Percentiles rank a stretch among this genome's conserved stretches.
phyloP scores from a whole-genome alignment of 2,888 invertebrate species.

The Molanna angustata region DNA sequence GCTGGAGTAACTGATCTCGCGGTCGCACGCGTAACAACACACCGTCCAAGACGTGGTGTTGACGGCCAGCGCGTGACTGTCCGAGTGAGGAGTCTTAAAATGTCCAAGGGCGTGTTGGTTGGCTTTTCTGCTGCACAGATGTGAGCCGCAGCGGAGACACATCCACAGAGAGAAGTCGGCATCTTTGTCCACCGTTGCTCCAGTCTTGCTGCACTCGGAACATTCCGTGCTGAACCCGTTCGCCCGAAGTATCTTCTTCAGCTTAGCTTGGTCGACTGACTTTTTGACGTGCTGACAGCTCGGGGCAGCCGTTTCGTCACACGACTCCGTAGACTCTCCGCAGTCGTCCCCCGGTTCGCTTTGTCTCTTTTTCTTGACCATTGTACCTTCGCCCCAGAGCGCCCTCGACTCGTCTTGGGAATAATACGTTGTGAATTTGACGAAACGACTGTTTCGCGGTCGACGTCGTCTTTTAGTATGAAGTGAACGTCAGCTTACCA shows the following conservation, averaged over 20 bases:
- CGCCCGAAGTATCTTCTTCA: slow-evolving; percentile 57
- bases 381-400: slow-evolving; percentile 36
- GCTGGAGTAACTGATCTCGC: slow-evolving; percentile 59
- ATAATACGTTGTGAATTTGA: no score
- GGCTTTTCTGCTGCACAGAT: slow-evolving; percentile 67
- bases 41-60: slow-evolving; percentile 70
- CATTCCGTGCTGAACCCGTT: slow-evolving; percentile 58
- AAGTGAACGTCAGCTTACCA: slow-evolving; percentile 14
- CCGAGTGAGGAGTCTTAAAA: slow-evolving; percentile 70
- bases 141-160: slow-evolving; percentile 78
- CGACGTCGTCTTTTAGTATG: no score
- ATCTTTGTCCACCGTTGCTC: slow-evolving; percentile 40
- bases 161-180: slow-evolving; percentile 57
- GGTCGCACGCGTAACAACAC: slow-evolving; percentile 79
- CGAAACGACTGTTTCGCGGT: background rate
- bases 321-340: slow-evolving; percentile 69
- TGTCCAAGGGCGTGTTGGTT: slow-evolving; percentile 74
- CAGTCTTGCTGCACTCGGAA: slow-evolving; percentile 56
- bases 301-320: slow-evolving; percentile 63
- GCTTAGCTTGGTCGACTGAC: slow-evolving; percentile 60
- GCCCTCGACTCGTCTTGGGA: background rate
- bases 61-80: slow-evolving; percentile 70
- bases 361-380: slow-evolving; percentile 75
- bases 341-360: slow-evolving; percentile 61
- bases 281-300: slow-evolving; percentile 69